Evolutionary conservation across 2,888 invertebrate species (phyloP).

Genomic region (Schizaphis graminum): DNA sequence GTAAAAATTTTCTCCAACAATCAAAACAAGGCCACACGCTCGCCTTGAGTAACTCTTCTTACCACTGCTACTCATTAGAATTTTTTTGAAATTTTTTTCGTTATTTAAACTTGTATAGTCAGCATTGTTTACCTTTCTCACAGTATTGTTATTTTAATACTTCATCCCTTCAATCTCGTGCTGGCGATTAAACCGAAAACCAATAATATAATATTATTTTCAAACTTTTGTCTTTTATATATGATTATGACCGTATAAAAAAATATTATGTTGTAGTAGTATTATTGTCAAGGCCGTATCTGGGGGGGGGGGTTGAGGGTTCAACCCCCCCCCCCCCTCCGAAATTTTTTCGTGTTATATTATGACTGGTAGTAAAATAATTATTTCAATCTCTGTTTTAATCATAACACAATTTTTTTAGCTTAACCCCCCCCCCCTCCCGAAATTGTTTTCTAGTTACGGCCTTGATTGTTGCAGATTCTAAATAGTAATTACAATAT

Average conservation of each 20-base stretch:
- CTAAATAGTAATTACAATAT: background rate
- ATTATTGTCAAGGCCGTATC: too few species aligned
- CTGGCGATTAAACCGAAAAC: background rate
- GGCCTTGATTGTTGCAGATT: background rate
- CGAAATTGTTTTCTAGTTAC: too few species aligned
- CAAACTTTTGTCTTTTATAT: background rate
- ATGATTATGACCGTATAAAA: background rate
- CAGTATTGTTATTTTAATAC: background rate
- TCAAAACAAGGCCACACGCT: constrained; percentile 61
- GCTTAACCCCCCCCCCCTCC: too few species aligned
- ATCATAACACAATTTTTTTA: too few species aligned
- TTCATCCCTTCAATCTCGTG: background rate
- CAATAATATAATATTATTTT: background rate
- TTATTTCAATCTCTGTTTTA: too few species aligned
- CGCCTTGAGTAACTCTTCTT: constrained; percentile 58
- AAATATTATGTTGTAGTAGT: background rate
- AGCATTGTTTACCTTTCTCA: background rate
- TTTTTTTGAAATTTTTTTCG: constrained; percentile 31
- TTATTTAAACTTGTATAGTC: background rate
- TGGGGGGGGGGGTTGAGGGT: too few species aligned
- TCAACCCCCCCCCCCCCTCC: too few species aligned
- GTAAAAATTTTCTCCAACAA: constrained; percentile 63
- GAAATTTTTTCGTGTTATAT: too few species aligned
- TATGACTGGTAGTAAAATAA: too few species aligned
- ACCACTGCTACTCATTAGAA: background rate